These are phyloP conservation scores for Bursaphelenchus mucronatus DNA, from an alignment of 1,140 invertebrate genomes.

Conservation along the genomic window DNA sequence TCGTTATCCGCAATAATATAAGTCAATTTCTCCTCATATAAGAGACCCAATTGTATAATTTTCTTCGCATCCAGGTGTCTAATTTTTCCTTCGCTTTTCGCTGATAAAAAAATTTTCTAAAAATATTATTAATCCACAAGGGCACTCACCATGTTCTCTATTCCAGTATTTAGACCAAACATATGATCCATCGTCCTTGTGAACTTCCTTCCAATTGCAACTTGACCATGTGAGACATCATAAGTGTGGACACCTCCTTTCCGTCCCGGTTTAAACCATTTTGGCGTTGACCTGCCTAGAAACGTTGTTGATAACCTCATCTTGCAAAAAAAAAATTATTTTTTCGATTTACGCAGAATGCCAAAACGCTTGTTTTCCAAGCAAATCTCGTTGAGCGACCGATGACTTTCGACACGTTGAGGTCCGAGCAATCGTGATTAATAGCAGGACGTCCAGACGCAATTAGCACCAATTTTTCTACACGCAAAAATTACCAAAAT, in stretches of 20 bases:
- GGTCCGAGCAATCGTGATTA: no score
- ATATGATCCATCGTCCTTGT: constrained; percentile 16
- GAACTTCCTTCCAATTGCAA: constrained; percentile 18
- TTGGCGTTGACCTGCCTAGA: no score
- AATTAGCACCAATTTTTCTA: no score
- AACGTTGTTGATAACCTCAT: no score
- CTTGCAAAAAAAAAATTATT: no score
- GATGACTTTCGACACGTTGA: no score
- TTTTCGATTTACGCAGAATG: no score
- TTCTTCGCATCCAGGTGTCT: constrained; percentile 45
- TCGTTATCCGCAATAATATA: constrained; percentile 26
- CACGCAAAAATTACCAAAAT: no score
- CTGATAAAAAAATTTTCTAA: constrained; percentile 29
- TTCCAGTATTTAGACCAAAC: constrained; percentile 15
- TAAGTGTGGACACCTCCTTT: not conserved
- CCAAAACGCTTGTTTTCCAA: no score
- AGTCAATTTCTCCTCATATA: constrained; percentile 32
- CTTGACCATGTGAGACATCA: constrained; percentile 18
- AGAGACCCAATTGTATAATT: constrained; percentile 25
- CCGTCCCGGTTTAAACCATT: not conserved
- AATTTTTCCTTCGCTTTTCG: constrained; percentile 6
- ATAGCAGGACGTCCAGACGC: no score
- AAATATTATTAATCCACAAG: not conserved
- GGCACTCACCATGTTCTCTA: constrained; percentile 23
- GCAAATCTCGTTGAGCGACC: no score